These are phyloP conservation scores for Xestoiulus laeticollis DNA, from an alignment of 2,888 invertebrate species.

Conservation along the genomic window DNA sequence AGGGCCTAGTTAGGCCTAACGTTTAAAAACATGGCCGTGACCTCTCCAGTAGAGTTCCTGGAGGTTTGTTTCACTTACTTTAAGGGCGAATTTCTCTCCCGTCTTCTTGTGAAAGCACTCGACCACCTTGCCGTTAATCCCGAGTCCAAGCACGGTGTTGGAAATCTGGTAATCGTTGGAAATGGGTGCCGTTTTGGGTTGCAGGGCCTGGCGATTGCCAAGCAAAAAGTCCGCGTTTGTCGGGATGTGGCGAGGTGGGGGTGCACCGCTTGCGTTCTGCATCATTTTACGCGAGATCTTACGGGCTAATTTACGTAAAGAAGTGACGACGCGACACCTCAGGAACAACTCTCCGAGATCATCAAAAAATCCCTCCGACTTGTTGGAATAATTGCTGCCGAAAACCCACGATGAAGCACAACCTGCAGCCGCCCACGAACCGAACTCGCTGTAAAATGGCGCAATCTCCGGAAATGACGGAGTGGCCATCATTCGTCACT, in stretches of 20 bases:
- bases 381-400: neutral
- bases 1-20: neutral
- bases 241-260: constrained; percentile 42
- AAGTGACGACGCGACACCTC: neutral
- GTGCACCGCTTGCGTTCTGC: neutral
- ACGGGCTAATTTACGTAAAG: constrained; percentile 42
- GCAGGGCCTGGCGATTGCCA: constrained; percentile 57
- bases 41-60: neutral
- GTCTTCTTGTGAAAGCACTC: constrained; percentile 85
- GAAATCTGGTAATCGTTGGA: constrained; percentile 92
- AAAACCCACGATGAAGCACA: neutral
- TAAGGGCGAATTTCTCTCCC: constrained; percentile 86
- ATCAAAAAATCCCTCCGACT: constrained; percentile 36
- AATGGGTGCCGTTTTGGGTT: constrained; percentile 79
- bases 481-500: constrained; percentile 44
- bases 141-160: constrained; percentile 91
- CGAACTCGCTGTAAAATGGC: constrained; percentile 43
- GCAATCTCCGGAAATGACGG: constrained; percentile 51
- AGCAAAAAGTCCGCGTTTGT: constrained; percentile 52
- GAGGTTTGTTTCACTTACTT: constrained; percentile 70
- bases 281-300: constrained; percentile 51
- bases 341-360: neutral
- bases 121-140: constrained; percentile 98
- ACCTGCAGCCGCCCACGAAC: constrained; percentile 50
- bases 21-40: neutral